Base-by-base conservation (phyloP, 2,888 invertebrate species). In the Habroteleia sp. region DNA sequence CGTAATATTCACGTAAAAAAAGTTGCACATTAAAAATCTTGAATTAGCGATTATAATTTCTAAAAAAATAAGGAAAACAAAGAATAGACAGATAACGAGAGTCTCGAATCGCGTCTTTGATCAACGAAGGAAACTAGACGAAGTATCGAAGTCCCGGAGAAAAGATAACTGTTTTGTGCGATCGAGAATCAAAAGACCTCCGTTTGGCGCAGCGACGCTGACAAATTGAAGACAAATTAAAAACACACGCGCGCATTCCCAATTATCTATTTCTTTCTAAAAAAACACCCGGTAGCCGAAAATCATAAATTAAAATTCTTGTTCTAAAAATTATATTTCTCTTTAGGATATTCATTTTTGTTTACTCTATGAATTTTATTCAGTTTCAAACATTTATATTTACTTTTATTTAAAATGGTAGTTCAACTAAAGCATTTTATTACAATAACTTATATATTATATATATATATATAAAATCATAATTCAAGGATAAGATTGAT, bases 1-100 rank as follows among this genome's bases (percentile, higher is more conserved):
- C 50, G 44, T 69, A 69, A 50, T 25, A 35, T 23, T 68, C 33
- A 35, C 29, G 50, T 50, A 60, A 48, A 68, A 68, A 56, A 58
- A 62, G 33, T 41, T 68, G 37, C 56, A 58, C 16, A 31, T 48
- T 46, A 25, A 56, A 66, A 46, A 20, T 25, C 5, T 56, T 10
- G 20, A 58, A 33, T 56, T 27, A 42, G 41, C 50, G 29, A 39
- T 58, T 58, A 50, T 37, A 50, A 20, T 23, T 52, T 42, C 5
- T 25, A 17, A 20, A 29, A 25, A 16, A 33, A 4, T 33, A 52
- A 44, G 39, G 31, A 48, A 41, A 41, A 39, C 44, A 31, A 60
- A 60, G 39, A 50, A 20, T 14, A 68, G 33, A 50, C 23, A 60
- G 35, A 58, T 25, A 17, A 50, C 20, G 16, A 56, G 2, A 37